phyloP scores from a whole-genome alignment of 2,113 vertebrate genomes.

The Vulpes ferrilata region DNA sequence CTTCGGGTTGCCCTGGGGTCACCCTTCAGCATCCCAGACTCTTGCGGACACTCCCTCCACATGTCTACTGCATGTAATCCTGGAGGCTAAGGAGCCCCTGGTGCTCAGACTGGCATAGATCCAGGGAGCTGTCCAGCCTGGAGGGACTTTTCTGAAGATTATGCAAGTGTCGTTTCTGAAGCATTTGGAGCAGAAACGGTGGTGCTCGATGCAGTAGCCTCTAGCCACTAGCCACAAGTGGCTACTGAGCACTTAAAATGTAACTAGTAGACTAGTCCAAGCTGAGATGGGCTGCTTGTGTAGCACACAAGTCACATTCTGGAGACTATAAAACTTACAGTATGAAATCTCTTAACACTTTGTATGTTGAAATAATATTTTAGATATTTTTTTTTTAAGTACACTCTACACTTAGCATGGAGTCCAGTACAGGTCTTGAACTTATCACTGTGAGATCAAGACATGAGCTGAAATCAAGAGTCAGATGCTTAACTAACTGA shows the following conservation, averaged over 20 bases:
- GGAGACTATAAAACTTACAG: not conserved
- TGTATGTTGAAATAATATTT: no score
- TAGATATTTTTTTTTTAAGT: no score
- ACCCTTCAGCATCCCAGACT: not conserved
- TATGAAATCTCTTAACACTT: no score
- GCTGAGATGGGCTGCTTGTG: not conserved
- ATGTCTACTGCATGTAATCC: not conserved
- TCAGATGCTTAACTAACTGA: no score
- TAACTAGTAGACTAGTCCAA: not conserved
- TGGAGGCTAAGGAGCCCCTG: no score
- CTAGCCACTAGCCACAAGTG: no score
- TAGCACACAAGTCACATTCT: not conserved
- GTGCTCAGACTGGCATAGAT: not conserved
- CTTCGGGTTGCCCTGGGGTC: not conserved
- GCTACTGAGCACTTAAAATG: no score
- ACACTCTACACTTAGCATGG: no score
- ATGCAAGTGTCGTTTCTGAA: not conserved
- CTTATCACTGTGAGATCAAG: no score
- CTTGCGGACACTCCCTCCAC: fast-evolving
- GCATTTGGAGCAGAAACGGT: not conserved
- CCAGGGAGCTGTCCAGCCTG: not conserved
- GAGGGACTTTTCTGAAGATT: not conserved
- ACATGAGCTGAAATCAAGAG: no score
- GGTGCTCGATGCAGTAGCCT: no score
- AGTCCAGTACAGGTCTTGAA: no score